Conservation (phyloP, 2,888 invertebrate species). For the Drosophila neonasuta region DNA sequence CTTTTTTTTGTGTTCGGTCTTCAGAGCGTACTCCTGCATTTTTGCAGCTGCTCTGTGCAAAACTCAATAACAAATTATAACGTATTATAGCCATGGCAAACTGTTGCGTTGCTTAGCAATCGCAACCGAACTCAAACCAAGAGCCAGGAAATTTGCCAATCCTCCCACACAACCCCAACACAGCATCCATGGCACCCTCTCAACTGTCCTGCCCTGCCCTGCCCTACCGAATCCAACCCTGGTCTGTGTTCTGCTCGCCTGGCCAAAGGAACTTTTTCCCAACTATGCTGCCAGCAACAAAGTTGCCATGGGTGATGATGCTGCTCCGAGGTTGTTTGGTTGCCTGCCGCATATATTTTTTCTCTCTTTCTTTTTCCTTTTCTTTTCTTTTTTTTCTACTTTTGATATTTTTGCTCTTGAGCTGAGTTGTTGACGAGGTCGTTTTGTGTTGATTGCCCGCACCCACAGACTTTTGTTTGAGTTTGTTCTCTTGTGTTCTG, state of each 20-base stretch:
- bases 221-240: not conserved
- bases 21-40: constrained; percentile 55
- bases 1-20: constrained; percentile 35
- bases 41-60: constrained; percentile 76
- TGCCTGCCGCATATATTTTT: constrained; percentile 34
- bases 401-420: constrained; percentile 69
- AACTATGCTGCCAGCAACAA: constrained; percentile 75
- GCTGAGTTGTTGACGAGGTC: constrained; percentile 75
- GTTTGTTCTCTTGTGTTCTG: constrained; percentile 55
- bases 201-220: not conserved
- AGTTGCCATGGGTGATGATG: constrained; percentile 74
- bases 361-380: not conserved
- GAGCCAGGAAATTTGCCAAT: constrained; percentile 59
- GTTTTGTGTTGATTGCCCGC: constrained; percentile 75
- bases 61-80: constrained; percentile 82
- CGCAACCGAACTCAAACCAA: constrained; percentile 34
- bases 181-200: constrained; percentile 8
- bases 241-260: constrained; percentile 5
- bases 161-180: constrained; percentile 39
- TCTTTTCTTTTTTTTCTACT: constrained; percentile 42
- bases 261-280: constrained; percentile 48
- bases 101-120: constrained; percentile 81
- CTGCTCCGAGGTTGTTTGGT: constrained; percentile 26
- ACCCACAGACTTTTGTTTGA: constrained; percentile 59
- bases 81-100: constrained; percentile 81